Conservation (phyloP, 2,113 vertebrate genomes). For the Eretmochelys imbricata region DNA sequence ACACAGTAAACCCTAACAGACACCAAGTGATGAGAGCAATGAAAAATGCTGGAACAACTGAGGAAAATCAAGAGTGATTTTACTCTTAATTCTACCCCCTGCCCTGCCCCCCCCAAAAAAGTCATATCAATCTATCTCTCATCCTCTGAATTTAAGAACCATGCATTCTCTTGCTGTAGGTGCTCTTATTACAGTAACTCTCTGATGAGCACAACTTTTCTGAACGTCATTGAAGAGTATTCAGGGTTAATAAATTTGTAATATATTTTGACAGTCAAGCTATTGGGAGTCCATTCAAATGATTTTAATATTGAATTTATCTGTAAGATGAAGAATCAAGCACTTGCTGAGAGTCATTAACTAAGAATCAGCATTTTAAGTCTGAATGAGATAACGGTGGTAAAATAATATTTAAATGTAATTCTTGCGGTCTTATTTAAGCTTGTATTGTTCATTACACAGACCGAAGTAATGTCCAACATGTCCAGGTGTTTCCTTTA, state of each 20-base stretch:
- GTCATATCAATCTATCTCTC: neutral
- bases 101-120: neutral
- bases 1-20: neutral
- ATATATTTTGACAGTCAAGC: neutral
- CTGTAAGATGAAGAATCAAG: neutral
- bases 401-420: neutral
- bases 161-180: neutral
- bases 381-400: neutral
- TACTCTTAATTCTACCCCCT: neutral
- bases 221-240: neutral
- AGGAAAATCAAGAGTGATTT: neutral
- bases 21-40: neutral
- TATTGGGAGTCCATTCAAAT: neutral
- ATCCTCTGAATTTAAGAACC: neutral
- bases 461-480: neutral
- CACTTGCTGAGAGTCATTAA: neutral
- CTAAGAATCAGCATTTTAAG: neutral
- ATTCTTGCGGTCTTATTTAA: neutral
- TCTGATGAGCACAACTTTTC: neutral
- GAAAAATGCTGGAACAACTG: neutral
- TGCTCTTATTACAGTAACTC: neutral
- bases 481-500: conserved; percentile 14
- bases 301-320: neutral
- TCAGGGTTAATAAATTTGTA: neutral
- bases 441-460: neutral